Conservation (phyloP, 2,113 vertebrate genomes). For the Clarias magur region DNA sequence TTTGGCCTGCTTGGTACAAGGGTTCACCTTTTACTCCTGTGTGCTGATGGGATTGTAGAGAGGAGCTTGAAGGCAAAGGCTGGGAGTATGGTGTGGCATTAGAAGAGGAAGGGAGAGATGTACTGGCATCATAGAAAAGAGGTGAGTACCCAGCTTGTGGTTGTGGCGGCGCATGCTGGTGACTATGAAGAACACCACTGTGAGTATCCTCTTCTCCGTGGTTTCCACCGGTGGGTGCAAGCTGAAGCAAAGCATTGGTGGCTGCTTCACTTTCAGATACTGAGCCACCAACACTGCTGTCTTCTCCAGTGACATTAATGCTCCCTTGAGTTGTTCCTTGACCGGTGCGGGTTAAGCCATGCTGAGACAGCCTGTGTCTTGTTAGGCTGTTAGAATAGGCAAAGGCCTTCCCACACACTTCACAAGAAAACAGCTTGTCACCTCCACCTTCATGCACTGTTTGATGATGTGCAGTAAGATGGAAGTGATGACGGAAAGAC, state of each 20-base stretch:
- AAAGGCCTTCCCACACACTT: slow-evolving; percentile 89
- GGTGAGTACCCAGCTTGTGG: slow-evolving; percentile 74
- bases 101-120: slow-evolving; percentile 69
- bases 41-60: slow-evolving; percentile 74
- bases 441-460: slow-evolving; percentile 80
- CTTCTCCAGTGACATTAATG: slow-evolving; percentile 63
- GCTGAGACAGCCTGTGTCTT: slow-evolving; percentile 87
- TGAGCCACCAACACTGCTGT: slow-evolving; percentile 66
- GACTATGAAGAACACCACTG: slow-evolving; percentile 69
- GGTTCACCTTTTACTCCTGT: slow-evolving; percentile 77
- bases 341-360: slow-evolving; percentile 71
- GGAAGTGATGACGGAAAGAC: slow-evolving; percentile 90
- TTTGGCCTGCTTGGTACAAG: slow-evolving; percentile 74
- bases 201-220: slow-evolving; percentile 70
- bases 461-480: slow-evolving; percentile 89
- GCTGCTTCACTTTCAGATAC: slow-evolving; percentile 77
- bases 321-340: slow-evolving; percentile 69
- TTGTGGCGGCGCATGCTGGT: slow-evolving; percentile 69
- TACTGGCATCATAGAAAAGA: slow-evolving; percentile 73
- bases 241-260: slow-evolving; percentile 77
- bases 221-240: slow-evolving; percentile 68
- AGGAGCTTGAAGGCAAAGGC: slow-evolving; percentile 76
- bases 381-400: slow-evolving; percentile 92
- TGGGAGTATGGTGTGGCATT: slow-evolving; percentile 70
- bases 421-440: slow-evolving; percentile 87